Conservation (phyloP, 1,140 invertebrate species). For the Orius insidiosus region DNA sequence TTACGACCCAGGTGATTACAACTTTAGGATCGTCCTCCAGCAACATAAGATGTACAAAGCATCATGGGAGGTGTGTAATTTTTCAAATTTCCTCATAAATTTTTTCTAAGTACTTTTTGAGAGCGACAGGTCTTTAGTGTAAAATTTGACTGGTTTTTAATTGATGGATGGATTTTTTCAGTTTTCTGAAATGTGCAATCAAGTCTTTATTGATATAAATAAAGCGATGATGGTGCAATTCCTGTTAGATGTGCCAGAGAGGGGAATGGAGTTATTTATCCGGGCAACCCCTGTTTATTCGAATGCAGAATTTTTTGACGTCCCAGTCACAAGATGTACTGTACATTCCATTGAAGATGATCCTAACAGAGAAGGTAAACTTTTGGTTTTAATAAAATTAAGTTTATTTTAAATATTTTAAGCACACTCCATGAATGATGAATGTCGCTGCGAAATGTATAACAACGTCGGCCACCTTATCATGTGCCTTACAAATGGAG, state of each 20-base stretch:
- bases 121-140: too few species aligned
- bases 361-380: too few species aligned
- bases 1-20: too few species aligned
- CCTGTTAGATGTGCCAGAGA: conserved; percentile 12
- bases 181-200: conserved; percentile 35
- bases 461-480: conserved; percentile 15
- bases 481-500: not conserved
- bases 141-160: too few species aligned
- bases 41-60: too few species aligned
- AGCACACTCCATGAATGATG: not conserved
- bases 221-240: conserved; percentile 36
- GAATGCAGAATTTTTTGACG: conserved; percentile 35
- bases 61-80: too few species aligned
- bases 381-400: too few species aligned
- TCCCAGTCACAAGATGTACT: conserved; percentile 30
- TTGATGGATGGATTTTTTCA: too few species aligned
- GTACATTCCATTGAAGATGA: conserved; percentile 8
- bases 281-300: conserved; percentile 37
- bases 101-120: too few species aligned
- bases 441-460: conserved; percentile 14
- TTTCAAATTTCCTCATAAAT: too few species aligned
- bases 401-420: too few species aligned
- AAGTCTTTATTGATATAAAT: conserved; percentile 41
- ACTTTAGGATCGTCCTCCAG: too few species aligned
- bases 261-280: conserved; percentile 20